Base-by-base conservation (phyloP, 1,140 invertebrate genomes). In the Venturia canescens region DNA sequence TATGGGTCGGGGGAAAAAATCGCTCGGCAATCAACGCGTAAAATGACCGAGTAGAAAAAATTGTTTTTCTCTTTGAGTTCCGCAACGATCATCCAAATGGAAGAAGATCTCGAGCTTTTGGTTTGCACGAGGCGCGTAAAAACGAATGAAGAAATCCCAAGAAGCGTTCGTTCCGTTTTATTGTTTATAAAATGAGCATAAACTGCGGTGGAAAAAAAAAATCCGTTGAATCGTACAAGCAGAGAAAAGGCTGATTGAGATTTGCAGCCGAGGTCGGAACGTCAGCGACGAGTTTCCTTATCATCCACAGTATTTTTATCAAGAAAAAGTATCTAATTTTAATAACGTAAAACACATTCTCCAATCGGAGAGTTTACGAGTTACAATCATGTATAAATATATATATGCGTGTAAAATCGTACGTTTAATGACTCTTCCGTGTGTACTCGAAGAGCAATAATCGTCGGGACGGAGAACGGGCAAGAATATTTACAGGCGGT, bases 381-480 rank as follows among this genome's bases (percentile, higher is more conserved):
- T 53, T 53, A 53, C 50, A 53, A n/a, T 7, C n/a, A 44, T 44
- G 7, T 34, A 34, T 7, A 34, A 3, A 34, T 34, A 34, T 7
- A 34, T 34, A 44, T 13, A 44, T 44, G 38, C 13, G 38, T 44
- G 38, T 21, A 53, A 53, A 53, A 7, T 53, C 50, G 7, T 53
- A 53, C 50, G 50, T 53, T 53, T 53, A 53, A 53, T 21, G 50
- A 53, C 50, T 53, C 50, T 53, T 53, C 50, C 50, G 50, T 21
- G 11, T 53, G n/a, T 53, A 53, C 50, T n/a, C 50, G 50, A 53
- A 53, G 38, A 4, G 50, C 50, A 53, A 53, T 53, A 53, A 53
- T 53, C 50, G 50, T 53, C 3, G 18, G 3, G n/a, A 53, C 18
- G n/a, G 50, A 53, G n/a, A 18, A 9, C 18, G 50, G 11, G 1